A percentile compares a stretch with the other conserved stretches of the same genome.
Conservation (phyloP, 2,888 invertebrate species). For the Diploptera punctata region DNA sequence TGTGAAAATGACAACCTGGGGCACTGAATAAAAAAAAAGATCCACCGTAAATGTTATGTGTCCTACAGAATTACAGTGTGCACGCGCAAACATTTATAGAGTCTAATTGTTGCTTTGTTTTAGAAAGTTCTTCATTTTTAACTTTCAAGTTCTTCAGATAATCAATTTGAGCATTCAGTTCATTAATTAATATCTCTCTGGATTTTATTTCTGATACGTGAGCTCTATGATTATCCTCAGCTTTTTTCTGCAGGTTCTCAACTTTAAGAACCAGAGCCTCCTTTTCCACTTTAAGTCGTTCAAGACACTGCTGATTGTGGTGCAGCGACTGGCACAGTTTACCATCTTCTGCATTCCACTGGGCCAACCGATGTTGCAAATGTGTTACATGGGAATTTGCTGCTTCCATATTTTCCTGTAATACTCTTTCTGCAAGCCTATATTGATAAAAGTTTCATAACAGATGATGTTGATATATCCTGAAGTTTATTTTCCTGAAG, state of each 20-base stretch:
- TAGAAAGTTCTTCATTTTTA: constrained; percentile 15
- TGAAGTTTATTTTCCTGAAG: constrained; percentile 54
- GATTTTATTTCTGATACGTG: constrained; percentile 31
- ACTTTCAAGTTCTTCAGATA: constrained; percentile 40
- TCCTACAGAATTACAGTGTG: too few relatives aligned
- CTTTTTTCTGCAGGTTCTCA: constrained; percentile 23
- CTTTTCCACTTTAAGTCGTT: constrained; percentile 54
- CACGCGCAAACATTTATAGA: too few relatives aligned
- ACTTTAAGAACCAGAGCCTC: constrained; percentile 28
- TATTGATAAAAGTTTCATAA: constrained; percentile 78
- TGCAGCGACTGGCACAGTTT: constrained; percentile 58
- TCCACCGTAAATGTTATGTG: too few relatives aligned
- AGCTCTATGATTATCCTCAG: constrained; percentile 19
- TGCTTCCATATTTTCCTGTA: constrained; percentile 51
- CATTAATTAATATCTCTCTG: constrained; percentile 38
- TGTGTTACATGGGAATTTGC: too few relatives aligned
- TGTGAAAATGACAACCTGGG: too few relatives aligned
- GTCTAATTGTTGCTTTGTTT: not conserved
- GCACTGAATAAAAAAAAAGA: too few relatives aligned
- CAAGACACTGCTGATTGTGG: constrained; percentile 59
- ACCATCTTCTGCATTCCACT: constrained; percentile 57
- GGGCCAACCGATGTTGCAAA: constrained; percentile 59
- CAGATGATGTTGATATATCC: constrained; percentile 68
- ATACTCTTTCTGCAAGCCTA: constrained; percentile 60
- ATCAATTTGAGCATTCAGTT: constrained; percentile 39